Evolutionary conservation across 2,797 vertebrate species (phyloP).

Genomic region (Trachops cirrhosus): DNA sequence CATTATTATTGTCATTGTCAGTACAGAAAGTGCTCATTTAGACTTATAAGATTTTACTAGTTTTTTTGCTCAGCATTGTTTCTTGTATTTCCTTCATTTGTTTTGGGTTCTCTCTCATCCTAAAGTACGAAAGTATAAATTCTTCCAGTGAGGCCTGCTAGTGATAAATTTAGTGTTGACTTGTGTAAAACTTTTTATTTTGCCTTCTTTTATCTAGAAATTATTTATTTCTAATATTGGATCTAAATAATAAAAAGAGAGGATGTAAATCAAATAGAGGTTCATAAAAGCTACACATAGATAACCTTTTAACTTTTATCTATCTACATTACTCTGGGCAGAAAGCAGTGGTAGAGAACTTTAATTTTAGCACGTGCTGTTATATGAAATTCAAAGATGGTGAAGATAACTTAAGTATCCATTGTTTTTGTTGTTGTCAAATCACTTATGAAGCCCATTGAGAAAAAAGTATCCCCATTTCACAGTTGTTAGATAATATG

Average conservation of each 20-base stretch:
- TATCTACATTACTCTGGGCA: neutral
- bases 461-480: neutral
- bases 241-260: slow-evolving; percentile 23
- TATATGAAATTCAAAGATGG: neutral
- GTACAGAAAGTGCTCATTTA: neutral
- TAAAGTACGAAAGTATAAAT: neutral
- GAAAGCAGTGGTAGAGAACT: neutral
- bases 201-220: slow-evolving; percentile 46
- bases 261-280: slow-evolving; percentile 18
- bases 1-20: neutral
- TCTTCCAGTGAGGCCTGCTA: slow-evolving; percentile 1
- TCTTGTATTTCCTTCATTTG: neutral
- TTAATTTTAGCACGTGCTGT: neutral
- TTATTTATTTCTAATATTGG: slow-evolving; percentile 36
- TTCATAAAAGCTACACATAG: neutral
- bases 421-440: neutral
- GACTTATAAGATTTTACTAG: neutral
- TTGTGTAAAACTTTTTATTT: slow-evolving; percentile 35
- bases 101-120: neutral
- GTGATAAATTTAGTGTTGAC: slow-evolving; percentile 10
- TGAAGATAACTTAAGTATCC: neutral
- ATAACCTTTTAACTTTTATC: neutral
- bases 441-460: neutral
- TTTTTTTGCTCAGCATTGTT: neutral
- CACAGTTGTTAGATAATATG: neutral